A percentile compares a stretch with the other conserved stretches of the same genome.
phyloP scores from a whole-genome alignment of 2,888 invertebrate species.

The Trachelus stipa region DNA sequence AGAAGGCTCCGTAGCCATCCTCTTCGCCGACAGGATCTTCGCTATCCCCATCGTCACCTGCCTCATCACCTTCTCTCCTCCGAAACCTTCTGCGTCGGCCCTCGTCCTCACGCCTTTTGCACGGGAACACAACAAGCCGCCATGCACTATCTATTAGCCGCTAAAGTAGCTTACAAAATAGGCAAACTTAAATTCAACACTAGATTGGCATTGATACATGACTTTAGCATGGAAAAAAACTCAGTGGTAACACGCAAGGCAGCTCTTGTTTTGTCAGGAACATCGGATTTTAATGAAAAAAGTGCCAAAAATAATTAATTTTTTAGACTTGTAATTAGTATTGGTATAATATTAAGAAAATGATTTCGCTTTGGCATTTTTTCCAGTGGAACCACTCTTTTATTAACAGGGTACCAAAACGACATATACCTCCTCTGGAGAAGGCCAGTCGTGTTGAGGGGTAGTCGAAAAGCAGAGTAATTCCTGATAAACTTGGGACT shows the following conservation, averaged over 20 bases:
- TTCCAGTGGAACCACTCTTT: slow-evolving; percentile 16
- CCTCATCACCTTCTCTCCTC: slow-evolving; percentile 58
- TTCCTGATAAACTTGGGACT: slow-evolving; percentile 65
- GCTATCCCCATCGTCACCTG: slow-evolving; percentile 50
- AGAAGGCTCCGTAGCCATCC: slow-evolving; percentile 76
- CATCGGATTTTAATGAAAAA: slow-evolving; percentile 20
- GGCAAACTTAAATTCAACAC: slow-evolving; percentile 21
- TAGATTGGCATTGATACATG: slow-evolving; percentile 12
- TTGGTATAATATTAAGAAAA: slow-evolving; percentile 13
- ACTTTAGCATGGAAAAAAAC: slow-evolving; percentile 11
- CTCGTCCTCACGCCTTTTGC: slow-evolving; percentile 63
- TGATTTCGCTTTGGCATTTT: slow-evolving; percentile 34
- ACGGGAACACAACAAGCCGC: slow-evolving; percentile 58
- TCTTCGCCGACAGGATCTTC: slow-evolving; percentile 67
- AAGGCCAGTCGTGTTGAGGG: slow-evolving; percentile 63
- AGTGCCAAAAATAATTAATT: slow-evolving; percentile 37
- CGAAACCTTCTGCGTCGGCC: slow-evolving; percentile 60
- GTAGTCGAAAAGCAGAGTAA: slow-evolving; percentile 65
- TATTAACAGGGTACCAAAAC: slow-evolving; percentile 39
- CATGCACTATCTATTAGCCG: slow-evolving; percentile 51
- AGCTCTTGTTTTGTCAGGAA: slow-evolving; percentile 3
- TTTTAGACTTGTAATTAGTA: slow-evolving; percentile 1
- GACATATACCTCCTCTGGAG: slow-evolving; percentile 62
- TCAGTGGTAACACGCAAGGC: slow-evolving; percentile 16
- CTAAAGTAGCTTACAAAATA: slow-evolving; percentile 28